Conservation (phyloP, 1,140 invertebrate species). For the Drosophila simulans region DNA sequence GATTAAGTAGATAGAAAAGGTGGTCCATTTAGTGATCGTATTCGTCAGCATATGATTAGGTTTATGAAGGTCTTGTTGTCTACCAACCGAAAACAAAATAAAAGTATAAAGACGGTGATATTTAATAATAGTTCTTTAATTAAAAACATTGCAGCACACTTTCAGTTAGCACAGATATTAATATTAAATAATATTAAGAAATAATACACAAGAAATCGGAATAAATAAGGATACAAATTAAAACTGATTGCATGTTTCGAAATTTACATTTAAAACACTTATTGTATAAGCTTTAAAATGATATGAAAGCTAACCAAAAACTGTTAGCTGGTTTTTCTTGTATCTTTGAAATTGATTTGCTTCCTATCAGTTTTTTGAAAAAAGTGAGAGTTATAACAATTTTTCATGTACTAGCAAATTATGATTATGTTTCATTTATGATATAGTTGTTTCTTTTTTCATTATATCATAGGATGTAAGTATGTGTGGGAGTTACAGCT, state of each 20-base stretch:
- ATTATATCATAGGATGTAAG: conserved; percentile 43
- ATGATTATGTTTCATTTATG: conserved; percentile 62
- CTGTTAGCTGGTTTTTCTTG: conserved; percentile 3
- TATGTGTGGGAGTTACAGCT: conserved; percentile 46
- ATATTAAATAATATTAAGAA: conserved; percentile 63
- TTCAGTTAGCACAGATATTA: conserved; percentile 76
- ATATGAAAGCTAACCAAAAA: conserved; percentile 30
- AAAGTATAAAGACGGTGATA: conserved; percentile 10
- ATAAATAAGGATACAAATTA: conserved; percentile 60
- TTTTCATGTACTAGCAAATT: conserved; percentile 58
- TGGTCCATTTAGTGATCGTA: conserved; percentile 83
- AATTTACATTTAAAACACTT: conserved; percentile 46
- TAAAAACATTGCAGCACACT: conserved; percentile 79
- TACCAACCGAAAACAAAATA: conserved; percentile 20
- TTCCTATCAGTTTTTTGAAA: conserved; percentile 30
- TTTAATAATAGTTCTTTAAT: conserved; percentile 73
- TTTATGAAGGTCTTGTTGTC: conserved; percentile 24
- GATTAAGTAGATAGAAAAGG: conserved; percentile 75
- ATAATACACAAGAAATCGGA: conserved; percentile 68
- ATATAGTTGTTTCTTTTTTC: conserved; percentile 42
- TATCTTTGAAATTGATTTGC: conserved; percentile 23
- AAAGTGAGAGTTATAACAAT: conserved; percentile 65
- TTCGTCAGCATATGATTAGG: conserved; percentile 72
- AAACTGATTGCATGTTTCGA: conserved; percentile 41
- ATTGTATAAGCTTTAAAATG: conserved; percentile 52